Evolutionary conservation across 2,888 invertebrate species (phyloP), one percentile per base, ranked within the genome.

Genomic region (Podabrus alpinus): DNA sequence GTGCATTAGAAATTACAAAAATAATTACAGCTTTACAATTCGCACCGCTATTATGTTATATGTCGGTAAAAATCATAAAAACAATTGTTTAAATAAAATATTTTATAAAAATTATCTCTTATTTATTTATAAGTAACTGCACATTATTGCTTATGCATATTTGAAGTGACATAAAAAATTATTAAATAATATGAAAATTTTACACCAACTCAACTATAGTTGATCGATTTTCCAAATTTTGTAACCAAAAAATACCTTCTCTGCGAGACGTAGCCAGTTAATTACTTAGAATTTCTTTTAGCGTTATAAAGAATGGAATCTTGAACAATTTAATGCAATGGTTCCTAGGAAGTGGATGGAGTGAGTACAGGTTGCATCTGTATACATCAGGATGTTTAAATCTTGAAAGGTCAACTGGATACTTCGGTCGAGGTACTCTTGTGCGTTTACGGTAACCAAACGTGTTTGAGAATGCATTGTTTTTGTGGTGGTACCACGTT

Each of bases 371-470:
- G 68, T 70, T 71, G 71, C 15, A 68, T 64, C 62, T 71, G 68
- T 66, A 69, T 61, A 70, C 69, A 72, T 61, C 45, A 69, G 66
- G 66, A 73, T 72, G 75, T 72, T 64, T 68, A 75, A 71, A 72
- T 72, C n/a, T 62, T 16, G 59, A 61, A 67, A 70, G 75, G 75
- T 78, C 75, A 76, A 72, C 60, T 64, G 72, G 72, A 69, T 68
- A 72, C 72, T 70, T 74, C 45, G 74, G 77, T 78, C 77, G 72
- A 72, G 75, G 74, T 76, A 76, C 76, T 78, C 74, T 59, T 69
- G 16, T 67, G 60, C 71, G 71, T 66, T 68, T 71, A 71, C 64
- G 64, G 73, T 72, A 77, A 77, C 73, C 73, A 71, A 73, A 69
- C 69, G n/a, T 45, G 45, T 45, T 45, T 45, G 45, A 45, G 45